Evolutionary conservation across 2,888 invertebrate genomes (phyloP).

Genomic region (Phytoseiulus persimilis): DNA sequence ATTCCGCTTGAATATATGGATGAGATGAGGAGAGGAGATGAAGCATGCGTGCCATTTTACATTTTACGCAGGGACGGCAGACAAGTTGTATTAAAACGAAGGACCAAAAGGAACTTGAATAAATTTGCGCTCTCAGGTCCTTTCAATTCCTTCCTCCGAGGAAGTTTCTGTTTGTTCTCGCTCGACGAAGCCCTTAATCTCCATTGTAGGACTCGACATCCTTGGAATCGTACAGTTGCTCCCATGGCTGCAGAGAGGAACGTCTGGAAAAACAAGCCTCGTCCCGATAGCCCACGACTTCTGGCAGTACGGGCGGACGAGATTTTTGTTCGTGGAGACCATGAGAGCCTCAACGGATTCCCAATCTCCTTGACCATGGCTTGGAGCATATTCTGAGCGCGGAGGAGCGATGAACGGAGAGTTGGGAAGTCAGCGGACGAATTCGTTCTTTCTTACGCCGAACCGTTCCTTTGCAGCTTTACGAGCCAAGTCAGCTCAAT

Average conservation of each 20-base stretch:
- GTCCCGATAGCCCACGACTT: no score
- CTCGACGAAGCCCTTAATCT: no score
- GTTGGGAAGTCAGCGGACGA: background rate
- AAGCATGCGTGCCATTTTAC: background rate
- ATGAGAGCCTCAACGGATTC: no score
- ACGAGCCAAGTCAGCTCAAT: background rate
- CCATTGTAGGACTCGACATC: no score
- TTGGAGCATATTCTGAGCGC: background rate
- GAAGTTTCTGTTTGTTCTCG: background rate
- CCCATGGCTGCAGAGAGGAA: no score
- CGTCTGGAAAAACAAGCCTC: no score
- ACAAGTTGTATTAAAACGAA: background rate
- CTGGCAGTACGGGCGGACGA: no score
- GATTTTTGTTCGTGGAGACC: no score
- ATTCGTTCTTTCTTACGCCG: background rate
- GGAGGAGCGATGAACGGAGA: background rate
- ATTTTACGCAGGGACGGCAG: background rate
- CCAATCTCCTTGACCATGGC: background rate
- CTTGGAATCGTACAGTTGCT: no score
- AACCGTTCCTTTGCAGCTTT: background rate
- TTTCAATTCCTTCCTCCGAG: background rate
- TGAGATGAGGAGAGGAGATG: background rate
- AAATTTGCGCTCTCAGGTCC: background rate
- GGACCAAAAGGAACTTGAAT: background rate
- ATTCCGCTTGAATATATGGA: constrained; percentile 5